Evolutionary conservation across 1,140 invertebrate species (phyloP).

Genomic region (Trichogramma pretiosum): DNA sequence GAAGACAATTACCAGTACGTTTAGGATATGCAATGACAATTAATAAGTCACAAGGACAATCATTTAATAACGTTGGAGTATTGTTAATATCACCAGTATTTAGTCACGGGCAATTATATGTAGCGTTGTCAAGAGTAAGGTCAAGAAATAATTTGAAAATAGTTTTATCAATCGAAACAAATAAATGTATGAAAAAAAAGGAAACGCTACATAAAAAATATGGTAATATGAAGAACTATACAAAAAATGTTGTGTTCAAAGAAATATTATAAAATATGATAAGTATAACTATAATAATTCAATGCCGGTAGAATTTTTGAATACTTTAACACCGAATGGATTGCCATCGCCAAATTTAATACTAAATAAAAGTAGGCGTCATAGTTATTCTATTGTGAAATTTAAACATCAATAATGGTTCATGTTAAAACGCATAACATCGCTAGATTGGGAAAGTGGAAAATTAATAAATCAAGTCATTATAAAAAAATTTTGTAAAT

Average conservation of each 20-base stretch:
- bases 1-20: conserved; percentile 1
- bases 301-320: too few relatives aligned
- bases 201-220: too few relatives aligned
- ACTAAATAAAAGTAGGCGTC: too few relatives aligned
- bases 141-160: background rate
- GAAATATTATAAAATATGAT: background rate
- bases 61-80: background rate
- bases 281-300: background rate
- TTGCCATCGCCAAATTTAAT: too few relatives aligned
- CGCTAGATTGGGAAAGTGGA: too few relatives aligned
- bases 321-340: too few relatives aligned
- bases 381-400: too few relatives aligned
- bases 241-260: background rate
- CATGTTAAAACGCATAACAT: too few relatives aligned
- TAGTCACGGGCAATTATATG: background rate
- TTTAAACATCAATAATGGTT: too few relatives aligned
- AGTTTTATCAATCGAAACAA: background rate
- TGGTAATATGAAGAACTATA: background rate
- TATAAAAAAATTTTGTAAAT: too few relatives aligned
- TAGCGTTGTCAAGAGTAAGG: background rate
- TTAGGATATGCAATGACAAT: conserved; percentile 5
- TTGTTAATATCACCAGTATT: background rate
- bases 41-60: conserved; percentile 4
- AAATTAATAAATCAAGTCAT: too few relatives aligned
- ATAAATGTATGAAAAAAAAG: background rate